Percentiles rank a stretch among this genome's conserved stretches.
phyloP scores from a whole-genome alignment of 2,113 vertebrate genomes.

The Tichodroma muraria region DNA sequence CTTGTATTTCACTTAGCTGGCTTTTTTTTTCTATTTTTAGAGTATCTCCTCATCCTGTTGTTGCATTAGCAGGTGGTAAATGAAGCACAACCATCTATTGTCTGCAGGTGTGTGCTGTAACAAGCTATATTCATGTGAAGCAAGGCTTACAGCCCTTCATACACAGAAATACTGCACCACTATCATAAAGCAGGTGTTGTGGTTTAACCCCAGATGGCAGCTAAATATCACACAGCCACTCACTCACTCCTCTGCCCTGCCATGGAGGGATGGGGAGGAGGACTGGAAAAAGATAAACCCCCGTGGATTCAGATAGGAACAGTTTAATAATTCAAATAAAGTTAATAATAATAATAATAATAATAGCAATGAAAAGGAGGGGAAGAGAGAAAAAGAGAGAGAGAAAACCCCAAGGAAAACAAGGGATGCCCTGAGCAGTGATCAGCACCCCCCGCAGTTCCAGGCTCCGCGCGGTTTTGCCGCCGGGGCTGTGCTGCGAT shows the following conservation, averaged over 20 bases:
- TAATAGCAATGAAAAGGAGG: not conserved
- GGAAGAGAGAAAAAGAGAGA: not conserved
- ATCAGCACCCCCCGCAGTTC: not conserved
- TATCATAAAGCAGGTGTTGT: not conserved
- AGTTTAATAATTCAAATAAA: not conserved
- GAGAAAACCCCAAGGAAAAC: not conserved
- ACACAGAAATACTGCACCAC: not conserved
- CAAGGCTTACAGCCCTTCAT: not conserved
- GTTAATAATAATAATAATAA: not conserved
- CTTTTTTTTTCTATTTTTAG: not conserved
- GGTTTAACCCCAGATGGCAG: not conserved
- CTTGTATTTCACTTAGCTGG: not conserved
- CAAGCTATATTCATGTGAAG: not conserved
- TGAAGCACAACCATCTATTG: conserved; percentile 15
- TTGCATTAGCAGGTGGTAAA: not conserved
- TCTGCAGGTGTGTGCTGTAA: conserved; percentile 23
- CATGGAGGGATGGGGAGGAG: not conserved
- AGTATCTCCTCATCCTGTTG: conserved; percentile 44
- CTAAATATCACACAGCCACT: not conserved
- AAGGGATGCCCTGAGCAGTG: not conserved
- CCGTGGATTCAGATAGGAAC: not conserved
- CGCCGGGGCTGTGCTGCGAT: fast-evolving
- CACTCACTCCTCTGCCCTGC: not conserved
- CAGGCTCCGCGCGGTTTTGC: not conserved
- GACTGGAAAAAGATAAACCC: not conserved